Conservation (phyloP, 2,113 vertebrate species). For the Notothenia rossii region DNA sequence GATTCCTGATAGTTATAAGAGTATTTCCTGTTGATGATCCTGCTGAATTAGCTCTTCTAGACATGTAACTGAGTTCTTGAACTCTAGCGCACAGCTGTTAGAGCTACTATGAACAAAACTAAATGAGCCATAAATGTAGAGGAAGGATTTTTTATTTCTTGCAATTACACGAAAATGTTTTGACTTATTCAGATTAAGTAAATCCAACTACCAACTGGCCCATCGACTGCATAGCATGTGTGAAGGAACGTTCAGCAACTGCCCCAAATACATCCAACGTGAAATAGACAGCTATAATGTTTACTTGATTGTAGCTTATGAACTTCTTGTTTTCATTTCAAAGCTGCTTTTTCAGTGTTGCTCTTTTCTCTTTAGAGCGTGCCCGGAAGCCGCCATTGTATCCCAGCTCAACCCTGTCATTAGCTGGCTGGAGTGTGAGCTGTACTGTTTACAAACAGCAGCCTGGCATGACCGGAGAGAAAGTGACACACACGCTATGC, state of each 20-base stretch:
- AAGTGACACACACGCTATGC: slow-evolving; percentile 43
- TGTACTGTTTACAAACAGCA: slow-evolving; percentile 66
- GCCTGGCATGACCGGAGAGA: slow-evolving; percentile 51
- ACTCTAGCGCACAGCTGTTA: background rate
- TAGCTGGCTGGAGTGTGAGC: slow-evolving; percentile 44
- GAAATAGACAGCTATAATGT: background rate
- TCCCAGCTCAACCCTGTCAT: slow-evolving; percentile 60
- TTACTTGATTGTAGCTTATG: background rate
- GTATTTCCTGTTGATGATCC: background rate
- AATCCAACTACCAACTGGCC: background rate
- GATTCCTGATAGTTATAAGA: background rate
- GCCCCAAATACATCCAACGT: background rate
- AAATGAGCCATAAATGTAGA: background rate
- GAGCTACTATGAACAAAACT: background rate
- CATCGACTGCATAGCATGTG: background rate
- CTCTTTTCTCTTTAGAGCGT: slow-evolving; percentile 47
- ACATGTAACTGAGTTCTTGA: background rate
- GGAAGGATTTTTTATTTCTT: background rate
- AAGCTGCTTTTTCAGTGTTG: slow-evolving; percentile 16
- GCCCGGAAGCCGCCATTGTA: slow-evolving; percentile 53
- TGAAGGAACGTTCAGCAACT: background rate
- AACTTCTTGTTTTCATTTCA: slow-evolving; percentile 31
- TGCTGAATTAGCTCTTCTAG: background rate
- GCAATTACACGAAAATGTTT: background rate
- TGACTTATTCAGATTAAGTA: background rate